Percentiles rank a stretch among this genome's conserved stretches.
Evolutionary conservation across 2,113 vertebrate species (phyloP).

Genomic region (Cromileptes altivelis): DNA sequence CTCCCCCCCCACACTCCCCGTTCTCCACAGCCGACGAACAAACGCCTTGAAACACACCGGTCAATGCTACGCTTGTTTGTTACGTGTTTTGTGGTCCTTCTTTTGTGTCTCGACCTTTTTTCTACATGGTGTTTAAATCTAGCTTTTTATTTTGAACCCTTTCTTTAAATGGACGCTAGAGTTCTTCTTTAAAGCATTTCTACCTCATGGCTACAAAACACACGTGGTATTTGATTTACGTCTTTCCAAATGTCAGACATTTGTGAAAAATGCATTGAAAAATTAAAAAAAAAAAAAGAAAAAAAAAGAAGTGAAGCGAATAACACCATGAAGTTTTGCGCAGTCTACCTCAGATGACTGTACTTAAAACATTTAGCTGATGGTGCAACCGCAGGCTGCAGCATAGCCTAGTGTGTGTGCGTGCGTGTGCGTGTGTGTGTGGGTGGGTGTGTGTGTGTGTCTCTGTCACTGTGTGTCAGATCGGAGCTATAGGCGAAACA

Average conservation of each 20-base stretch:
- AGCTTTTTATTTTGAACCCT: slow-evolving; percentile 58
- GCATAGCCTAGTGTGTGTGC: slow-evolving; percentile 50
- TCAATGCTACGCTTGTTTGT: slow-evolving; percentile 66
- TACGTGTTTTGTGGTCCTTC: slow-evolving; percentile 40
- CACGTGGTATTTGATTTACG: slow-evolving; percentile 95
- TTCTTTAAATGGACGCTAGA: slow-evolving; percentile 72
- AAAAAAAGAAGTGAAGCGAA: slow-evolving; percentile 35
- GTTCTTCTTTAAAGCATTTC: slow-evolving; percentile 96
- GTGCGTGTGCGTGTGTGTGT: slow-evolving; percentile 40
- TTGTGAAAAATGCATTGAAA: slow-evolving; percentile 76
- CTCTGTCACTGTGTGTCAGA: slow-evolving; percentile 47
- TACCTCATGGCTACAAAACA: slow-evolving; percentile 98
- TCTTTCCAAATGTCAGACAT: slow-evolving; percentile 93
- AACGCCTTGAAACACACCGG: slow-evolving; percentile 60
- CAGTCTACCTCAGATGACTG: slow-evolving; percentile 98
- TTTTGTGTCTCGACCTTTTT: slow-evolving; percentile 53
- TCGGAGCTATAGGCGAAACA: slow-evolving; percentile 38
- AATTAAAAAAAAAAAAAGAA: slow-evolving; percentile 7
- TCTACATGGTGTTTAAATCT: slow-evolving; percentile 65
- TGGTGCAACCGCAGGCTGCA: slow-evolving; percentile 71
- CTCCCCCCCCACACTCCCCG: slow-evolving; percentile 61
- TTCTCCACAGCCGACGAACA: slow-evolving; percentile 62
- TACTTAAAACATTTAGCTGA: slow-evolving; percentile 90
- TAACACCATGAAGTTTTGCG: slow-evolving; percentile 90
- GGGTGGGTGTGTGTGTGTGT: slow-evolving; percentile 7